These are phyloP conservation scores for Miltochrista miniata DNA, from an alignment of 2,888 invertebrate species.

Conservation along the genomic window DNA sequence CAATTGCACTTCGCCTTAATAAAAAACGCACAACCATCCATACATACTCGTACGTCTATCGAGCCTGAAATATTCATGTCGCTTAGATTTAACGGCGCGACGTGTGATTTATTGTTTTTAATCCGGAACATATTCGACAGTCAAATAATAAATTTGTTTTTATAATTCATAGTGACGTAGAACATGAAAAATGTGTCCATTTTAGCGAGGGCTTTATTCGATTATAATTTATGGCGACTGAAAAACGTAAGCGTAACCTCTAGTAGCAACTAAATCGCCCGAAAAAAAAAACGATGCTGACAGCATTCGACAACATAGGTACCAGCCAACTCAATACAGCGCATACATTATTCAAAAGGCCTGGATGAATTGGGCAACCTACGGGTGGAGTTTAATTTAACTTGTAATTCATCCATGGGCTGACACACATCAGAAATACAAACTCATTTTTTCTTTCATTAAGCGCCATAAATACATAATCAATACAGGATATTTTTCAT, in stretches of 20 bases:
- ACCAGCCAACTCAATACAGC: conserved; percentile 64
- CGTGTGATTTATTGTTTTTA: conserved; percentile 66
- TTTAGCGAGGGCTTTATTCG: conserved; percentile 16
- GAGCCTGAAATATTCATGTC: conserved; percentile 62
- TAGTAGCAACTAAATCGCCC: conserved; percentile 21
- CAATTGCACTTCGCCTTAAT: no score
- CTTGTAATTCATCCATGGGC: conserved; percentile 63
- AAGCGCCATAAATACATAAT: conserved; percentile 18
- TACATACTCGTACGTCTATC: conserved; percentile 46
- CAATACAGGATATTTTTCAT: neutral
- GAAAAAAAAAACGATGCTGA: conserved; percentile 51
- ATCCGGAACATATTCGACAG: conserved; percentile 58
- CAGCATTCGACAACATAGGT: conserved; percentile 46
- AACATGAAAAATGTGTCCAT: conserved; percentile 24
- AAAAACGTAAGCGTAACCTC: conserved; percentile 10
- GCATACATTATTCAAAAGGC: conserved; percentile 77
- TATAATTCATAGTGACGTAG: conserved; percentile 43
- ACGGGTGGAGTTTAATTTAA: conserved; percentile 68
- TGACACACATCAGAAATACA: conserved; percentile 54
- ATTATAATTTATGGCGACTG: conserved; percentile 20
- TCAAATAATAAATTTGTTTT: conserved; percentile 43
- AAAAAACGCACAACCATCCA: conserved; percentile 51
- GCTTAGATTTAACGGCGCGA: conserved; percentile 70
- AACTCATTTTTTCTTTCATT: conserved; percentile 51
- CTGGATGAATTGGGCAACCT: conserved; percentile 66